phyloP scores from a whole-genome alignment of 2,888 invertebrate species.

The Pseudoips prasinana region DNA sequence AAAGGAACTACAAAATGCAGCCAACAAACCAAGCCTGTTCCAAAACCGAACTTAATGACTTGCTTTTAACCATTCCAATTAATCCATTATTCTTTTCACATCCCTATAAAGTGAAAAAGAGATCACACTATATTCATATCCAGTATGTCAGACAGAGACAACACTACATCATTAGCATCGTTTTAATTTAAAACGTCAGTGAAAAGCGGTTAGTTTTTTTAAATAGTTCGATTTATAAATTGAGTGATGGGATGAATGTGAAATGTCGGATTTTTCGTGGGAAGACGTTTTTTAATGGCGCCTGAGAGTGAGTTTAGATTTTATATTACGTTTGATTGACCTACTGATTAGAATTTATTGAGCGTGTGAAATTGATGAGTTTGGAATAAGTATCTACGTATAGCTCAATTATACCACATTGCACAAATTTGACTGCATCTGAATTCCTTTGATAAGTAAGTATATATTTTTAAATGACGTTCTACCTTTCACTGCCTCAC shows the following conservation, averaged over 20 bases:
- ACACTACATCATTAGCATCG: slow-evolving; percentile 31
- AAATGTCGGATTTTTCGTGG: slow-evolving; percentile 17
- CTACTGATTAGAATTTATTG: background rate
- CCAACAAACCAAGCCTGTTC: slow-evolving; percentile 16
- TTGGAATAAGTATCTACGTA: too few relatives aligned
- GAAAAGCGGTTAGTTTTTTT: slow-evolving; percentile 36
- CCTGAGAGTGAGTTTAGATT: too few relatives aligned
- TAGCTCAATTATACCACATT: too few relatives aligned
- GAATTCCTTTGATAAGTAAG: too few relatives aligned
- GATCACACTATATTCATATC: slow-evolving; percentile 9
- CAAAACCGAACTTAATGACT: slow-evolving; percentile 39
- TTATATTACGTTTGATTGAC: too few relatives aligned
- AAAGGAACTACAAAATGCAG: slow-evolving; percentile 6
- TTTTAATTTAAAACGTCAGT: slow-evolving; percentile 35
- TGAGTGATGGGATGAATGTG: slow-evolving; percentile 41
- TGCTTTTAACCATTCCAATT: slow-evolving; percentile 37
- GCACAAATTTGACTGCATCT: too few relatives aligned
- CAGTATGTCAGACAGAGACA: slow-evolving; percentile 23
- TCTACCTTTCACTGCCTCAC: too few relatives aligned
- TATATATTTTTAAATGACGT: too few relatives aligned
- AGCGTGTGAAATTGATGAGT: background rate
- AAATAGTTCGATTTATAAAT: slow-evolving; percentile 42
- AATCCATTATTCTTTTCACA: slow-evolving; percentile 44
- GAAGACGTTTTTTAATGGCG: slow-evolving; percentile 10
- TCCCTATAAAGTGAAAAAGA: slow-evolving; percentile 30